Percentiles rank a stretch among this genome's conserved stretches.
These are phyloP conservation scores for Yponomeuta cagnagella DNA, from an alignment of 2,888 invertebrate species.

Conservation along the genomic window DNA sequence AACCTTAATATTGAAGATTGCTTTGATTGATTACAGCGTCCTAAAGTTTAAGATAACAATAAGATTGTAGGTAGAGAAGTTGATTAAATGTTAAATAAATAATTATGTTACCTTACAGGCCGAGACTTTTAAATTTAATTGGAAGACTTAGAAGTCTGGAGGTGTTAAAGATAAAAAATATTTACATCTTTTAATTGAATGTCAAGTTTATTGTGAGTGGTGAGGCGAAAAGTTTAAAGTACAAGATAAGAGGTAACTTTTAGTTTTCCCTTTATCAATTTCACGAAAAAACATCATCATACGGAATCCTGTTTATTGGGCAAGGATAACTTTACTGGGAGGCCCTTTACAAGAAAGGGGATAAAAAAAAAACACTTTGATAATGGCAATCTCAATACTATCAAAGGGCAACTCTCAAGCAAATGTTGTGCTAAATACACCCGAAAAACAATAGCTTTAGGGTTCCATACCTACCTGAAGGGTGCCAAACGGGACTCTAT, in stretches of 20 bases:
- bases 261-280: no score
- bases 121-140: background rate
- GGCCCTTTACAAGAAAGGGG: background rate
- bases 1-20: no score
- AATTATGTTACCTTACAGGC: background rate
- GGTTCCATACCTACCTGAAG: background rate
- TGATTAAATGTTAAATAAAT: no score
- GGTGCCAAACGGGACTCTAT: background rate
- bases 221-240: no score
- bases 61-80: no score
- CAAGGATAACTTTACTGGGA: background rate
- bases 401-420: background rate
- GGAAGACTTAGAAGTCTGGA: background rate
- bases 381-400: background rate
- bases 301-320: background rate
- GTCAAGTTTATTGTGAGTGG: background rate
- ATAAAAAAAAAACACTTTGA: background rate
- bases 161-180: background rate
- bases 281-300: no score
- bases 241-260: no score
- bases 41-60: no score
- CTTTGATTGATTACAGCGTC: no score
- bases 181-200: background rate
- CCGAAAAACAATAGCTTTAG: no score
- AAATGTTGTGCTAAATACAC: background rate